Conservation (phyloP, 2,888 invertebrate species). For the Petrolisthes cinctipes region DNA sequence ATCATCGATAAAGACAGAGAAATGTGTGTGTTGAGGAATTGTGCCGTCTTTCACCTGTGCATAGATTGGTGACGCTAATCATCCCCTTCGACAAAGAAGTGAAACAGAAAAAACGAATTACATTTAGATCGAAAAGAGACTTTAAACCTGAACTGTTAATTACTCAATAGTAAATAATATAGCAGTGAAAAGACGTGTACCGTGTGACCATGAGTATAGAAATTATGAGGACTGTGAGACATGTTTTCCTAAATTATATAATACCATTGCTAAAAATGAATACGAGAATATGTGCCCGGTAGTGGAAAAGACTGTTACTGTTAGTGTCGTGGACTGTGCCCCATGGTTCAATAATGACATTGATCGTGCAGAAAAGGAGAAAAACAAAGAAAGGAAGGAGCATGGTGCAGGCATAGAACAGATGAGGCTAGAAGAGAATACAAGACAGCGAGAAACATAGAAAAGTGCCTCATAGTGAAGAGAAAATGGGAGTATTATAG, state of each 20-base stretch:
- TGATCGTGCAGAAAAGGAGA: not conserved
- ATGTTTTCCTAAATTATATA: slow-evolving; percentile 16
- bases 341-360: slow-evolving; percentile 19
- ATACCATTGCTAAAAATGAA: not conserved
- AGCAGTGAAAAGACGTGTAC: not conserved
- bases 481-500: slow-evolving; percentile 14
- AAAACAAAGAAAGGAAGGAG: slow-evolving; percentile 3
- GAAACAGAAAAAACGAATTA: slow-evolving; percentile 9
- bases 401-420: slow-evolving; percentile 2
- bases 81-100: slow-evolving; percentile 1
- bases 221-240: slow-evolving; percentile 12
- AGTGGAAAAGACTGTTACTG: slow-evolving; percentile 11
- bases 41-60: slow-evolving; percentile 7
- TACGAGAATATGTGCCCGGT: not conserved
- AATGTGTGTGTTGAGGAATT: slow-evolving; percentile 21
- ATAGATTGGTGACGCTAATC: slow-evolving; percentile 9
- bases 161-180: not conserved
- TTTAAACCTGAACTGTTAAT: slow-evolving; percentile 19
- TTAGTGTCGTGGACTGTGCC: slow-evolving; percentile 9
- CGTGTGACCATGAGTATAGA: slow-evolving; percentile 9
- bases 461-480: slow-evolving; percentile 16
- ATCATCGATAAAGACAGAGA: slow-evolving; percentile 10
- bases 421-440: slow-evolving; percentile 19
- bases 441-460: slow-evolving; percentile 4
- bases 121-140: not conserved